A percentile compares a stretch with the other conserved stretches of the same genome.
Evolutionary conservation across 1,140 invertebrate species (phyloP).

Genomic region (Drosophila micromelanica): DNA sequence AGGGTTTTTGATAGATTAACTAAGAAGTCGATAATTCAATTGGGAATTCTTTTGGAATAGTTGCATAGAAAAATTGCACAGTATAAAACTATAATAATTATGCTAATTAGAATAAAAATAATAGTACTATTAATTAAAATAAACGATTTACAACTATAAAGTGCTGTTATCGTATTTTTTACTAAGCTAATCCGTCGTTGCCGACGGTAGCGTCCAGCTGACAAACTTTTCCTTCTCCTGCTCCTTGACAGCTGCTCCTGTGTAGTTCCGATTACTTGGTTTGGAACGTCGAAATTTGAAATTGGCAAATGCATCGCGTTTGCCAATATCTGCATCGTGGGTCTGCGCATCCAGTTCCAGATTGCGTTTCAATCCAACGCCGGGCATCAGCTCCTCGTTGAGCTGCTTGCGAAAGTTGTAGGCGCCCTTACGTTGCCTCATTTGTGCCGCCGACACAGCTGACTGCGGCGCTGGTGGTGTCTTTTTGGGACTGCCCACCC

Average conservation of each 20-base stretch:
- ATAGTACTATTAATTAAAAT: slow-evolving; percentile 17
- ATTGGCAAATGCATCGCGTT: slow-evolving; percentile 76
- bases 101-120: slow-evolving; percentile 35
- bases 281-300: slow-evolving; percentile 77
- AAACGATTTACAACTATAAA: slow-evolving; percentile 28
- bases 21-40: slow-evolving; percentile 50
- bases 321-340: slow-evolving; percentile 39
- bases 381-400: slow-evolving; percentile 45
- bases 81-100: slow-evolving; percentile 52
- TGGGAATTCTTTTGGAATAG: slow-evolving; percentile 72
- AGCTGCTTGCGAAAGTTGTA: slow-evolving; percentile 73
- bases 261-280: slow-evolving; percentile 64
- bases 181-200: slow-evolving; percentile 46
- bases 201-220: slow-evolving; percentile 71
- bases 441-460: slow-evolving; percentile 38
- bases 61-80: slow-evolving; percentile 74
- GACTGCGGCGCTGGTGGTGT: slow-evolving; percentile 35
- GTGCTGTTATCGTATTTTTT: slow-evolving; percentile 1
- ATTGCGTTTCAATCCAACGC: slow-evolving; percentile 69
- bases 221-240: slow-evolving; percentile 75
- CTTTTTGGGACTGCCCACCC: slow-evolving; percentile 67
- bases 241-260: slow-evolving; percentile 47
- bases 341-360: slow-evolving; percentile 53
- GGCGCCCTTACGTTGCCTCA: slow-evolving; percentile 69
- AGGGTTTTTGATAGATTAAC: slow-evolving; percentile 38